Evolutionary conservation across 2,113 vertebrate genomes (phyloP).

Genomic region (Sorex fumeus): DNA sequence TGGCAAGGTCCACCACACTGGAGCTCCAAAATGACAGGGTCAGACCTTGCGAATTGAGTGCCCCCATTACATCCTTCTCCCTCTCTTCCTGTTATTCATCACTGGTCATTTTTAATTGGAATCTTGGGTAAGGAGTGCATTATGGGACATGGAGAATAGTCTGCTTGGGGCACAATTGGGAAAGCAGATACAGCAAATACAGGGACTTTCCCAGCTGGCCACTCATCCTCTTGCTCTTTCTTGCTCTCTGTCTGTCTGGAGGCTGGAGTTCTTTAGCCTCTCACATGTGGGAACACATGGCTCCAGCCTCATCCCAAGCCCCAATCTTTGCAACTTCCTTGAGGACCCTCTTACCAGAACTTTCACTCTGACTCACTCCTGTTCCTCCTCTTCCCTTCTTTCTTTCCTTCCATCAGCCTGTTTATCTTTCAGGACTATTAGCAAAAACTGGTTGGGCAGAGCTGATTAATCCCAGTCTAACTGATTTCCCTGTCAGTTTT

Average conservation of each 20-base stretch:
- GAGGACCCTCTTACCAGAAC: rapidly evolving
- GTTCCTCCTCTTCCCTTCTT: background rate
- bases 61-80: background rate
- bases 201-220: background rate
- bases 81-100: background rate
- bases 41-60: background rate
- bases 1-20: background rate
- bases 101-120: background rate
- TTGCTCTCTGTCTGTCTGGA: background rate
- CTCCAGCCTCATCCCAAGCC: background rate
- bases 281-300: background rate
- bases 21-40: background rate
- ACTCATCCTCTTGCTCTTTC: background rate
- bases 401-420: background rate
- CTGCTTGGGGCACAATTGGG: no score
- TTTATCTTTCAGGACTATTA: background rate
- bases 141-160: background rate
- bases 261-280: background rate
- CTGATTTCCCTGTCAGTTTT: background rate
- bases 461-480: background rate
- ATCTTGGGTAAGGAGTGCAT: background rate
- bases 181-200: no score
- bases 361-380: no score
- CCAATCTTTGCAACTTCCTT: background rate
- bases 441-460: background rate